Evolutionary conservation across 2,797 vertebrate species (phyloP).

Genomic region (Cyprinella venusta): DNA sequence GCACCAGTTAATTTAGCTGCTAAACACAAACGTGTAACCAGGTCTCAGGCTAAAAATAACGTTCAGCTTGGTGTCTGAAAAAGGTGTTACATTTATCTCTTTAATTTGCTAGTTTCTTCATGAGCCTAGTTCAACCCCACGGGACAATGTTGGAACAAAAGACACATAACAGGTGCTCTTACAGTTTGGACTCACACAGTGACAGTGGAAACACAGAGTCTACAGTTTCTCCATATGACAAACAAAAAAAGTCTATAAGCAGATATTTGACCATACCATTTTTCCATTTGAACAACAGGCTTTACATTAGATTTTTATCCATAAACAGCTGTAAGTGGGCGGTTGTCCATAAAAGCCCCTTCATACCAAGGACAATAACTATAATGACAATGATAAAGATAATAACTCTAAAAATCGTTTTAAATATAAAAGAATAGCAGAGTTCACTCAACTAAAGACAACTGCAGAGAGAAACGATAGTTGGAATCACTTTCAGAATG

Average conservation of each 20-base stretch:
- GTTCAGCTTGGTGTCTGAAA: conserved; percentile 11
- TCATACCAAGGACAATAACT: not conserved
- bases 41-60: conserved; percentile 41
- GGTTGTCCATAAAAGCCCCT: not conserved
- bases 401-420: not conserved
- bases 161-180: conserved; percentile 62
- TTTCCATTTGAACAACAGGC: not conserved
- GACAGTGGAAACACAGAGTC: conserved; percentile 13
- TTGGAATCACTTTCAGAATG: not conserved
- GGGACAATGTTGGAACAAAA: conserved; percentile 49
- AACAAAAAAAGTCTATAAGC: not conserved
- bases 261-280: not conserved
- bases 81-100: conserved; percentile 38
- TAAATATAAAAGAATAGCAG: not conserved
- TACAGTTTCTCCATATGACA: not conserved
- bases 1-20: conserved; percentile 8
- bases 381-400: not conserved
- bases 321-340: not conserved
- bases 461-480: not conserved
- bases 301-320: not conserved
- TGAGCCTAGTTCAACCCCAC: conserved; percentile 27
- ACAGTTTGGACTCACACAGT: conserved; percentile 39
- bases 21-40: conserved; percentile 30
- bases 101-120: conserved; percentile 40
- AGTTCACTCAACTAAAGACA: not conserved